These are phyloP conservation scores for Umimayanthus chanpuru DNA, from an alignment of 92 coral and sea anemone genomes.

Conservation along the genomic window DNA sequence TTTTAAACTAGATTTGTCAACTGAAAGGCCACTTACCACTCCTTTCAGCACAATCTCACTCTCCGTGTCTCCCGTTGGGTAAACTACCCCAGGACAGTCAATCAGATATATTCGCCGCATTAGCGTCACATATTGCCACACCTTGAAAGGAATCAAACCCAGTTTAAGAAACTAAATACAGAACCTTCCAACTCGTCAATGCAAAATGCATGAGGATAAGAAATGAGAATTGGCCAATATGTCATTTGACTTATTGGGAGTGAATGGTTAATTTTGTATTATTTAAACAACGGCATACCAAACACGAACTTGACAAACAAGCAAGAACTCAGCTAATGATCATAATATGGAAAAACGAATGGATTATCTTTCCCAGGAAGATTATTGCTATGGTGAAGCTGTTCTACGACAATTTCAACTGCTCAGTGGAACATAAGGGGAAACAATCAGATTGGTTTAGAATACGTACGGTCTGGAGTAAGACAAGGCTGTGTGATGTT, in stretches of 20 bases:
- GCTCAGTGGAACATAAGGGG: no score
- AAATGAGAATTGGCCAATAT: not conserved
- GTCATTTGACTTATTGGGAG: not conserved
- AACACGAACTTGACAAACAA: no score
- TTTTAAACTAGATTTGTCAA: not conserved
- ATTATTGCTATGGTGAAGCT: no score
- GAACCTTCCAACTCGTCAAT: not conserved
- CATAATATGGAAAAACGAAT: no score
- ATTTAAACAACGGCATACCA: no score
- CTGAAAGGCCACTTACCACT: slow-evolving; percentile 71
- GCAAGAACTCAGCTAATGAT: no score
- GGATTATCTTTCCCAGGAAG: no score
- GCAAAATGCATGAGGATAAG: not conserved
- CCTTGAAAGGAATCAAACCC: slow-evolving; percentile 48
- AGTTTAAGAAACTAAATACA: not conserved
- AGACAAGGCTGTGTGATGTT: no score
- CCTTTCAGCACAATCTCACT: slow-evolving; percentile 97
- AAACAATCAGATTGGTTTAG: no score
- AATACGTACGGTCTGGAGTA: no score
- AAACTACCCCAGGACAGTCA: slow-evolving; percentile 98
- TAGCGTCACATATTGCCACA: slow-evolving; percentile 98
- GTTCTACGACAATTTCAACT: no score
- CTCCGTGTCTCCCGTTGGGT: slow-evolving; percentile 91
- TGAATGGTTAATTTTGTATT: no score
- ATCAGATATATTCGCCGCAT: slow-evolving; percentile 96